Base-by-base conservation (phyloP, 2,888 invertebrate genomes). In the Nomada ruficornis region DNA sequence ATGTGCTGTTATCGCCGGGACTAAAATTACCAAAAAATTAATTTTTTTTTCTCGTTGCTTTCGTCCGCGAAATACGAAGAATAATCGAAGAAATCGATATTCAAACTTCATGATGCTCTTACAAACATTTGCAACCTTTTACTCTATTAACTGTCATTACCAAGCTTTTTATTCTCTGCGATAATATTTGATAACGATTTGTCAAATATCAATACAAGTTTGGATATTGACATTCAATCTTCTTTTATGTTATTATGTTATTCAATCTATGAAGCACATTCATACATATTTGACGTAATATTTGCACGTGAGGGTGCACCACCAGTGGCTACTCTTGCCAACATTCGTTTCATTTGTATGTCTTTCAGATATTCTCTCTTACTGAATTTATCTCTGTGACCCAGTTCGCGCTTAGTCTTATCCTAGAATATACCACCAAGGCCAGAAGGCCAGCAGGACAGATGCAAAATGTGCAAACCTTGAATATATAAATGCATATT, bases 331-430 rank as follows among this genome's bases (percentile, higher is more conserved):
- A 64, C 44, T 65, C 55, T 42, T 65, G 11, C 65, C n/a, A 15
- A 20, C 44, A 20, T 64, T 63, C 50, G 20, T 62, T 72, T 20
- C 73, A 52, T 72, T 72, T 65, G 63, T 54, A 55, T 13, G 20
- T 73, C 57, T 64, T 73, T 65, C 57, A 44, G 23, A 57, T 73
- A 57, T 73, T 73, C 57, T 54, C 42, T 54, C 42, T 47, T 47
- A 5, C 23, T 65, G 73, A 73, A 65, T 73, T 57, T 57, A 73
- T 73, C 29, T 36, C 29, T 29, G 47, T 65, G 73, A 73, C 73
- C 73, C 20, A 73, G 73, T 73, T 73, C 57, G 20, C 20, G 26
- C 64, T 57, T 65, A 47, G 73, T 73, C 57, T 63, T 54, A 57
- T 44, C 57, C 65, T 47, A 29, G 65, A 73, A 73, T 65, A 65